Percentiles rank a stretch among this genome's conserved stretches.
Conservation (phyloP, 2,888 invertebrate species). For the Empis stercorea region DNA sequence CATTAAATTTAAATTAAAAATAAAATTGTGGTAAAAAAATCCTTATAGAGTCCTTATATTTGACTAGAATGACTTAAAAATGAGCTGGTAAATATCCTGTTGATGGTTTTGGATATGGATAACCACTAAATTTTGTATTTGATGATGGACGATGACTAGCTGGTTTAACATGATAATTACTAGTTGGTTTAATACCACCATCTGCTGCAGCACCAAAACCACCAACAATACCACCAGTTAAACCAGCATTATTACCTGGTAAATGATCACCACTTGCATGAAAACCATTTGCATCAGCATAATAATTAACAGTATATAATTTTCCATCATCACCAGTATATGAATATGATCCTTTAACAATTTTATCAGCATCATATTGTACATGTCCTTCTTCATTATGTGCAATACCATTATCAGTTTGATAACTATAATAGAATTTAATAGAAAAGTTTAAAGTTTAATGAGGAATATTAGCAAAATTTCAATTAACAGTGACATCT, state of each 20-base stretch:
- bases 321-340: conserved; percentile 49
- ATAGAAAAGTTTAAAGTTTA: too few relatives aligned
- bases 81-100: conserved; percentile 7
- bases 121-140: neutral
- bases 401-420: conserved; percentile 52
- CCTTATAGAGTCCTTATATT: too few relatives aligned
- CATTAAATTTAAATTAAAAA: too few relatives aligned
- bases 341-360: conserved; percentile 49
- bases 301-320: conserved; percentile 51
- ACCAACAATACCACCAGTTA: conserved; percentile 6
- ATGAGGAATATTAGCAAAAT: too few relatives aligned
- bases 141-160: neutral
- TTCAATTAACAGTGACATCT: too few relatives aligned
- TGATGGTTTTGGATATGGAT: conserved; percentile 4
- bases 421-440: conserved; percentile 34
- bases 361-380: conserved; percentile 44
- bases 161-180: conserved; percentile 1
- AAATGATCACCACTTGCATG: conserved; percentile 63
- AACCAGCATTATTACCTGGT: conserved; percentile 32
- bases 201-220: conserved; percentile 2
- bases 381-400: conserved; percentile 43
- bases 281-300: conserved; percentile 66
- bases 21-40: too few relatives aligned
- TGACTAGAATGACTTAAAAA: too few relatives aligned
- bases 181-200: neutral